Conservation (phyloP, 2,888 invertebrate species). For the Parasteatoda lunata region DNA sequence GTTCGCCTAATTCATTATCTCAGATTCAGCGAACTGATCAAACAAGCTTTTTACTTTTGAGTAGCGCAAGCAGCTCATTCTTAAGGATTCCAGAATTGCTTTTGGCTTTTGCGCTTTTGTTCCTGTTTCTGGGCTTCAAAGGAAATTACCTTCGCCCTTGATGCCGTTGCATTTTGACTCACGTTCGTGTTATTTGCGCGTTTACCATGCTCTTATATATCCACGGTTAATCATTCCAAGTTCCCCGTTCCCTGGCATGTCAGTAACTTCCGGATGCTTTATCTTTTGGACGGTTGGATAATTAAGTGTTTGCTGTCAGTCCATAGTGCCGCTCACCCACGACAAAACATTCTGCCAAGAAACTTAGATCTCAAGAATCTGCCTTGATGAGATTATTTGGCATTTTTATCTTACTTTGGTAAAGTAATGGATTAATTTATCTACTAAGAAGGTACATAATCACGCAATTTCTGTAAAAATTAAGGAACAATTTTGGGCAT, state of each 20-base stretch:
- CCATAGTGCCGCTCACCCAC: not conserved
- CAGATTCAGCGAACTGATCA: not conserved
- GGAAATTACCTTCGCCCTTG: slow-evolving; percentile 9
- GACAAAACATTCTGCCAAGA: too few species aligned
- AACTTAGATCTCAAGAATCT: too few species aligned
- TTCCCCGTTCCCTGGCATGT: slow-evolving; percentile 53
- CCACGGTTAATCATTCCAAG: slow-evolving; percentile 47
- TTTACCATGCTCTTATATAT: slow-evolving; percentile 25
- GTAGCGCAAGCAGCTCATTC: not conserved
- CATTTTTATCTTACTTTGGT: too few species aligned
- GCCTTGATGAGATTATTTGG: too few species aligned
- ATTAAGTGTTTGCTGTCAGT: slow-evolving; percentile 31
- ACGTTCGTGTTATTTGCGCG: not conserved
- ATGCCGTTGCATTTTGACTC: slow-evolving; percentile 28
- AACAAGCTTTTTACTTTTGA: not conserved
- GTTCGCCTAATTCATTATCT: slow-evolving; percentile 43
- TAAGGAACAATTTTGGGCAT: too few species aligned
- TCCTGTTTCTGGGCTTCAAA: slow-evolving; percentile 10
- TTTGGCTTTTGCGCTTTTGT: not conserved
- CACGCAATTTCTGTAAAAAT: too few species aligned
- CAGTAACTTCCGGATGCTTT: slow-evolving; percentile 56
- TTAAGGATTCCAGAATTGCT: not conserved
- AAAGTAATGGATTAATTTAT: too few species aligned
- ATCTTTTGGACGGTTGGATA: slow-evolving; percentile 52
- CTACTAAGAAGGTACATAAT: too few species aligned